Percentiles rank a stretch among this genome's conserved stretches.
Evolutionary conservation across 2,888 invertebrate genomes (phyloP).

Genomic region (Lasioglossum pauxillum): DNA sequence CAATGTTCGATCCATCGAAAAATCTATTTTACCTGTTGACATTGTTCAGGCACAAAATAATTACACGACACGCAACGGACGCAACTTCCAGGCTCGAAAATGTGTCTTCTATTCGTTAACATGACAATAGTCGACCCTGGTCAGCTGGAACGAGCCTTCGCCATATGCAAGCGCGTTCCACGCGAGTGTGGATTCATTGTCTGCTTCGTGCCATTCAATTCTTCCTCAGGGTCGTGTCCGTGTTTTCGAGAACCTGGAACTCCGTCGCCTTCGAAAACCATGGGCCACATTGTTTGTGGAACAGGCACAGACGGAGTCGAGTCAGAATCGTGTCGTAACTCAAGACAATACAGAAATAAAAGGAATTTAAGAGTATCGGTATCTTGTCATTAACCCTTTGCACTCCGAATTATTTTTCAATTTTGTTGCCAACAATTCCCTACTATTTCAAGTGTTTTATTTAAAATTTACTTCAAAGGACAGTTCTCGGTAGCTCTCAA

Average conservation of each 20-base stretch:
- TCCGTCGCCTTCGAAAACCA: conserved; percentile 13
- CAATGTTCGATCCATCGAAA: not conserved
- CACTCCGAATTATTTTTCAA: too few species aligned
- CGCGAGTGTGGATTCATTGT: conserved; percentile 64
- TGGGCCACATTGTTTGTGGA: not conserved
- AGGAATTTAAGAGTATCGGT: too few species aligned
- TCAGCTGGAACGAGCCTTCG: conserved; percentile 64
- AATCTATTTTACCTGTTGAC: not conserved
- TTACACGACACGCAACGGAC: conserved; percentile 26
- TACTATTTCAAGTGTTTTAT: too few species aligned
- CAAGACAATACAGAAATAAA: too few species aligned
- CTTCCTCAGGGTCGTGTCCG: conserved; percentile 63
- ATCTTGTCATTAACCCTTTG: too few species aligned
- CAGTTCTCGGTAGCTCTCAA: too few species aligned
- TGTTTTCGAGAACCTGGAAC: conserved; percentile 52
- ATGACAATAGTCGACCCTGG: conserved; percentile 66
- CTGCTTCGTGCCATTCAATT: conserved; percentile 62
- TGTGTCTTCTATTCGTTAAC: conserved; percentile 59
- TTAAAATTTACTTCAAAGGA: too few species aligned
- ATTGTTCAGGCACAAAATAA: conserved; percentile 24
- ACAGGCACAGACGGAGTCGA: not conserved
- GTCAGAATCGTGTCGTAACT: not conserved
- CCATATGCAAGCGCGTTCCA: conserved; percentile 56
- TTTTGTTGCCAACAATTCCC: too few species aligned
- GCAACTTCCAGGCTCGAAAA: conserved; percentile 36